phyloP scores from a whole-genome alignment of 2,113 vertebrate genomes.

The Haemorhous mexicanus region DNA sequence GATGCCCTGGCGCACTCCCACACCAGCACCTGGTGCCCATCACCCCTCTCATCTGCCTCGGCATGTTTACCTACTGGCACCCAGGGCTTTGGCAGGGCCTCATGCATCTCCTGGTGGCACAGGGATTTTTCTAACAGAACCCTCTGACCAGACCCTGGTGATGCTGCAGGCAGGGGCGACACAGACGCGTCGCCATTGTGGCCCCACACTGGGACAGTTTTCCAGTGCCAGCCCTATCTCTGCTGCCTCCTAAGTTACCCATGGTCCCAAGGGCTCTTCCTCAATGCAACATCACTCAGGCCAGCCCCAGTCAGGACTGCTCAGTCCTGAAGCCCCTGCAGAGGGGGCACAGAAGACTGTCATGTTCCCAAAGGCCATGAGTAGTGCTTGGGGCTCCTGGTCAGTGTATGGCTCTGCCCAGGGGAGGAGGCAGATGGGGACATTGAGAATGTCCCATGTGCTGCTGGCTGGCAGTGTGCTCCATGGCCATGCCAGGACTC shows the following conservation, averaged over 20 bases:
- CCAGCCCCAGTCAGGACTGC: neutral
- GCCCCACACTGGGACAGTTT: neutral
- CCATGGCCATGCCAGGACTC: fast-evolving
- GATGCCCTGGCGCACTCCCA: fast-evolving
- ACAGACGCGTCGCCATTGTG: fast-evolving
- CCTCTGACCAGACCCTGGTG: neutral
- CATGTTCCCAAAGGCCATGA: neutral
- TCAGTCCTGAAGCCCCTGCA: neutral
- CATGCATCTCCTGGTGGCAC: neutral
- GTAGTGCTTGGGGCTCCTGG: neutral
- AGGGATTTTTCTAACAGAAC: neutral
- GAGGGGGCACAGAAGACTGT: fast-evolving
- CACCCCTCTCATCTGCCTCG: fast-evolving
- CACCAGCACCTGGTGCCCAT: fast-evolving
- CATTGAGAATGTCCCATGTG: neutral
- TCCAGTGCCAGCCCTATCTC: neutral
- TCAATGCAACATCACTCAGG: neutral
- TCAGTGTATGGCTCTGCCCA: neutral
- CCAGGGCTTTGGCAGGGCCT: neutral
- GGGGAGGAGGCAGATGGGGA: neutral
- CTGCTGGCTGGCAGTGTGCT: neutral
- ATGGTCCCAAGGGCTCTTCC: neutral
- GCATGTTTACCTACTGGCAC: fast-evolving
- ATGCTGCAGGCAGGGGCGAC: neutral
- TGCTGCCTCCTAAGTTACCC: neutral